A percentile compares a stretch with the other conserved stretches of the same genome.
Conservation (phyloP, 2,113 vertebrate genomes). For the Galemys pyrenaicus region DNA sequence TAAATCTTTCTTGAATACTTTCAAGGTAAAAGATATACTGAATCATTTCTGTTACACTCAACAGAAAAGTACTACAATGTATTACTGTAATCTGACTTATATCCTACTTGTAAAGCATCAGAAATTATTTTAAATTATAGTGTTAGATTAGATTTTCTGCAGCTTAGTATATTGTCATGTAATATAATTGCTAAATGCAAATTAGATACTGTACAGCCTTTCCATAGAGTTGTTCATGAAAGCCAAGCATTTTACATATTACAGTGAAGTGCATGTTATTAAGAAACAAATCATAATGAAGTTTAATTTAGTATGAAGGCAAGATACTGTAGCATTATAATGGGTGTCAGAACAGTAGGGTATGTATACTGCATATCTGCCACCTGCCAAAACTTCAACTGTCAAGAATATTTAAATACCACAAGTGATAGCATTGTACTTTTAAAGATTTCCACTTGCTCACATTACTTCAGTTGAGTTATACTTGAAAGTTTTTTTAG, state of each 20-base stretch:
- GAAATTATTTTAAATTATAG: conserved; percentile 86
- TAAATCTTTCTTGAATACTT: conserved; percentile 64
- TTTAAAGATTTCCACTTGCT: not conserved
- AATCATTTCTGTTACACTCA: conserved; percentile 77
- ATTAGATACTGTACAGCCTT: conserved; percentile 83
- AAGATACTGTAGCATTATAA: conserved; percentile 66
- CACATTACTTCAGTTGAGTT: conserved; percentile 22
- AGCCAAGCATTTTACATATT: conserved; percentile 84
- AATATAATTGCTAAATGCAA: conserved; percentile 89
- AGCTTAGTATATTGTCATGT: conserved; percentile 85
- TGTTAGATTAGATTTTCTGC: conserved; percentile 85
- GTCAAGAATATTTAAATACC: conserved; percentile 19
- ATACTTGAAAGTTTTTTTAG: conserved; percentile 22
- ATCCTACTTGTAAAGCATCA: conserved; percentile 80
- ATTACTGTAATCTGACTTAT: conserved; percentile 82
- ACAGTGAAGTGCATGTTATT: conserved; percentile 83
- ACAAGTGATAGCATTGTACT: not conserved
- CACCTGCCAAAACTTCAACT: not conserved
- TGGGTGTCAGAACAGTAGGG: conserved; percentile 1
- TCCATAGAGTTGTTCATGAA: conserved; percentile 81
- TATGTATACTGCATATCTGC: conserved; percentile 16
- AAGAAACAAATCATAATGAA: conserved; percentile 86
- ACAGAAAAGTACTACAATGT: conserved; percentile 65
- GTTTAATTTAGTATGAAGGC: conserved; percentile 83
- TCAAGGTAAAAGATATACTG: conserved; percentile 61